Conservation (phyloP, 1,140 invertebrate genomes). For the Leguminivora glycinivorella region DNA sequence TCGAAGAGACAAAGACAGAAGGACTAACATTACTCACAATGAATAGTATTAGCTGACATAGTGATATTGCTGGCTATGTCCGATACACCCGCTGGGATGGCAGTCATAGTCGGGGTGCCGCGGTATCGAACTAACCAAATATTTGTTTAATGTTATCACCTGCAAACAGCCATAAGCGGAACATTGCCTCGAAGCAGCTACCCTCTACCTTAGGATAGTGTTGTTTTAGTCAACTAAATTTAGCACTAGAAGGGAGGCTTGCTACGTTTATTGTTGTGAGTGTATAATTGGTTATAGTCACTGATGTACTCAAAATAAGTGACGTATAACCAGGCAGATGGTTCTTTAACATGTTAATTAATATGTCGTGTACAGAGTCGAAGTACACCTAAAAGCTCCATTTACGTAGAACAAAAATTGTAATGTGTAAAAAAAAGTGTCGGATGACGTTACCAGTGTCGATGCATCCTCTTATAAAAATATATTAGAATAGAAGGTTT, state of each 20-base stretch:
- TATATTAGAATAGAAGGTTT: too few species aligned
- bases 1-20: constrained; percentile 20
- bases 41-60: constrained; percentile 49
- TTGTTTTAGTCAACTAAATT: constrained; percentile 11
- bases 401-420: too few species aligned
- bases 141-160: constrained; percentile 79
- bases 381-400: too few species aligned
- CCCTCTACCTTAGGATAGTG: constrained; percentile 37
- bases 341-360: too few species aligned
- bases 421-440: too few species aligned
- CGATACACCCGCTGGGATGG: constrained; percentile 39
- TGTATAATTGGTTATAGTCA: background rate
- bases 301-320: background rate
- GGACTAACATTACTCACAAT: constrained; percentile 55
- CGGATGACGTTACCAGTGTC: too few species aligned
- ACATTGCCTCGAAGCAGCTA: constrained; percentile 65
- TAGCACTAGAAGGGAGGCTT: constrained; percentile 16
- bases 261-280: background rate
- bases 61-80: constrained; percentile 58
- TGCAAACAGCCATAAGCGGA: constrained; percentile 74
- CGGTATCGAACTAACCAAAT: constrained; percentile 79
- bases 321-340: background rate
- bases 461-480: too few species aligned
- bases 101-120: constrained; percentile 57
- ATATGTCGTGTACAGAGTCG: too few species aligned